Conservation (phyloP, 2,888 invertebrate species). For the Spisula subtruncata region DNA sequence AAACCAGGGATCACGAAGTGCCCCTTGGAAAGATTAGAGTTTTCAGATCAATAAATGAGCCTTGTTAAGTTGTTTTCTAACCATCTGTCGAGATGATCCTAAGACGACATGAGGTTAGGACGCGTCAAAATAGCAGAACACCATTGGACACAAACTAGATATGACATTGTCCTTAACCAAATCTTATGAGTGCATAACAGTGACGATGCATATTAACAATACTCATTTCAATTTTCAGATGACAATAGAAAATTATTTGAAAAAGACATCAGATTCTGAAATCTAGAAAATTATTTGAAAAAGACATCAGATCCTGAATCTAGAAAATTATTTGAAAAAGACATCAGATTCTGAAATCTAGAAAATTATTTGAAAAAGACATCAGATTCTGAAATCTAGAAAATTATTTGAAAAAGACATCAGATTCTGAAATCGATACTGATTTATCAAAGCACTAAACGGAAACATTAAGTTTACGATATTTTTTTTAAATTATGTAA, state of each 20-base stretch:
- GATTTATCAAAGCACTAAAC: too few relatives aligned
- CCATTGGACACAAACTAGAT: background rate
- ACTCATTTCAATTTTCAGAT: background rate
- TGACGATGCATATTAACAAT: constrained; percentile 4
- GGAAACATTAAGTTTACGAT: too few relatives aligned
- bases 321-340: too few relatives aligned
- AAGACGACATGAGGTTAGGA: constrained; percentile 27
- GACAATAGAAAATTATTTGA: background rate
- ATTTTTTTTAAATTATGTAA: too few relatives aligned
- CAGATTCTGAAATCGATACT: too few relatives aligned
- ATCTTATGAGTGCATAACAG: background rate
- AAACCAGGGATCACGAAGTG: constrained; percentile 52
- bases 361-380: background rate
- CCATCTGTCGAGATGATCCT: constrained; percentile 54
- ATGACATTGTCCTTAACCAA: background rate
- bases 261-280: background rate
- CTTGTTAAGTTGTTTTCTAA: constrained; percentile 67
- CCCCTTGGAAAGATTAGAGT: constrained; percentile 49
- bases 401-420: too few relatives aligned
- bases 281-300: background rate
- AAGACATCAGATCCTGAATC: too few relatives aligned
- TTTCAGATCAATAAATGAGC: constrained; percentile 61
- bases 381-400: too few relatives aligned
- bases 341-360: background rate
- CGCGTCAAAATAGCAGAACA: background rate